Percentiles rank a stretch among this genome's conserved stretches.
Evolutionary conservation across 2,113 vertebrate species (phyloP).

Genomic region (Muntiacus muntjak): DNA sequence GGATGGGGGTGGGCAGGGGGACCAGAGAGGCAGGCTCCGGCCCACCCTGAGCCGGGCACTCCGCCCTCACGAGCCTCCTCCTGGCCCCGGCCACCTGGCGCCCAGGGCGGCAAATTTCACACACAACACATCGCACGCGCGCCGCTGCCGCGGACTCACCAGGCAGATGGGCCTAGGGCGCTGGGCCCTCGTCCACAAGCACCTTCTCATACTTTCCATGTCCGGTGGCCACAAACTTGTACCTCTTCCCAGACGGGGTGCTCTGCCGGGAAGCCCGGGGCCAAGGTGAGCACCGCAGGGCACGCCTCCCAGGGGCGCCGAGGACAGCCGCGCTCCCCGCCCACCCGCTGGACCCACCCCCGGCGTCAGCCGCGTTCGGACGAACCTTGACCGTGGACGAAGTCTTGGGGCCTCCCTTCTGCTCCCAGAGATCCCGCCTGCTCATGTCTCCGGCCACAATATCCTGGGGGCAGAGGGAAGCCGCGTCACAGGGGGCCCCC

Average conservation of each 20-base stretch:
- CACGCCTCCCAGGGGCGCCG: not conserved
- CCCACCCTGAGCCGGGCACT: not conserved
- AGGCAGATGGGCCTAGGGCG: not conserved
- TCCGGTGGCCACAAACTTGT: constrained; percentile 90
- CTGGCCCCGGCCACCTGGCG: fast-evolving
- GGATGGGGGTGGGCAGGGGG: fast-evolving
- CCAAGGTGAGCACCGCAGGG: not conserved
- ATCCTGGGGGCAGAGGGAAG: constrained; percentile 80
- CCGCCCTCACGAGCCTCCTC: not conserved
- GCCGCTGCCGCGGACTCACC: constrained; percentile 10
- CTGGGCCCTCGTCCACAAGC: constrained; percentile 69
- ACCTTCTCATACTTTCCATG: constrained; percentile 95
- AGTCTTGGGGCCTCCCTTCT: constrained; percentile 79
- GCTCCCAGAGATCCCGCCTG: constrained; percentile 94
- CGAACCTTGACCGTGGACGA: constrained; percentile 71
- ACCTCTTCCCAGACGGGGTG: constrained; percentile 81
- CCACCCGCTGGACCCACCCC: fast-evolving
- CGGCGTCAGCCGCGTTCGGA: fast-evolving
- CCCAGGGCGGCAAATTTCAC: fast-evolving
- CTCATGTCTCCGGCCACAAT: constrained; percentile 91
- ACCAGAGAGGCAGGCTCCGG: fast-evolving
- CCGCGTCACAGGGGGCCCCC: fast-evolving
- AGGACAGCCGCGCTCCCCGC: not conserved
- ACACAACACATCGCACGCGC: fast-evolving
- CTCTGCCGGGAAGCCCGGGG: constrained; percentile 71